Evolutionary conservation across 2,113 vertebrate species (phyloP), one percentile per base, ranked within the genome.

Genomic region (Chitala chitala): DNA sequence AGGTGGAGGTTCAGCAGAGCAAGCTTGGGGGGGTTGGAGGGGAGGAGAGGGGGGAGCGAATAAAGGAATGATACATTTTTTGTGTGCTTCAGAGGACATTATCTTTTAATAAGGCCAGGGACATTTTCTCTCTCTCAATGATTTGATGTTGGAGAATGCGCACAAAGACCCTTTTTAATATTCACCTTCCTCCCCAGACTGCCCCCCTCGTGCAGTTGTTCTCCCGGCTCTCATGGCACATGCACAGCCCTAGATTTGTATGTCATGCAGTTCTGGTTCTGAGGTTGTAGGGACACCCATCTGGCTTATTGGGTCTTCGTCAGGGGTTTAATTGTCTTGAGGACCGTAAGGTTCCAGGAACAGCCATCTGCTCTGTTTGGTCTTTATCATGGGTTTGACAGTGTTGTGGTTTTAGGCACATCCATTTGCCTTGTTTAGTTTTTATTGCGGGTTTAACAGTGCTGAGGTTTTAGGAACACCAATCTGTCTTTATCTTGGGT

Each of bases 141-240:
- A 89, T 90, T 88, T 86, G 87, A 89, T 87, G 87, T 82, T 82
- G 72, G 78, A 83, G 81, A 29, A 48, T 76, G 78, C 68, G 81
- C 81, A 81, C 85, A 89, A 87, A 89, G 85, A 86, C 80, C 77
- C 83, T 77, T 79, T 90, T 85, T 84, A 90, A 90, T 89, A 90
- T 89, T 87, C 84, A 86, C 83, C 75, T 81, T 79, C 46, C 44
- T 63, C 70, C 77, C 76, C 58, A 29, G 50, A 59, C 48, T 46
- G 46, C 26, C 2, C 5, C 51, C 42, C 65, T 76, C 61, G 78
- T 76, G 75, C 79, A 64, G 77, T 26, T 73, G 83, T 72, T 79
- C 75, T 73, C 69, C 59, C 44, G 76, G 64, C 81, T 82, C 81
- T 64, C 78, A 65, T 63, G 31, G 59, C 31, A 33, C 33, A 63